Evolutionary conservation across 2,888 invertebrate species (phyloP).

Genomic region (Anaspis maculata): DNA sequence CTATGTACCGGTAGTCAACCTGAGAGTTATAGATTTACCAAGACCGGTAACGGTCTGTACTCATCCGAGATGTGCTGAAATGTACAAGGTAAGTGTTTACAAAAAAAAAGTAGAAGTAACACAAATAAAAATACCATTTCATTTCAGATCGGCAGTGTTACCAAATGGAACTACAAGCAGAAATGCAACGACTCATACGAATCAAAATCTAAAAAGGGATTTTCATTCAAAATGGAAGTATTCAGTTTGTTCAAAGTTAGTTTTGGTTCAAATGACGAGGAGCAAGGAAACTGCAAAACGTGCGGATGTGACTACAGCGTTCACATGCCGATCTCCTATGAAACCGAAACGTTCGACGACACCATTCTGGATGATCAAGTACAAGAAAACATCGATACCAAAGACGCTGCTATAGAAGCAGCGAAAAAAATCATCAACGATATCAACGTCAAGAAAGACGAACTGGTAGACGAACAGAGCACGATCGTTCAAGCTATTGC

Average conservation of each 20-base stretch:
- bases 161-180: conserved; percentile 29
- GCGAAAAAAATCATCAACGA: conserved; percentile 19
- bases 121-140: too few species aligned
- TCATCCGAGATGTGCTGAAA: conserved; percentile 22
- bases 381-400: conserved; percentile 20
- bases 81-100: too few species aligned
- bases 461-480: conserved; percentile 24
- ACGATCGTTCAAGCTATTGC: conserved; percentile 26
- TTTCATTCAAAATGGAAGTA: too few species aligned
- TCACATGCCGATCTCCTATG: conserved; percentile 35
- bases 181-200: conserved; percentile 34
- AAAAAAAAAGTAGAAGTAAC: too few species aligned
- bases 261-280: too few species aligned
- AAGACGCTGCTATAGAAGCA: conserved; percentile 19
- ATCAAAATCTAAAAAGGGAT: too few species aligned
- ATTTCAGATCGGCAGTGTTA: conserved; percentile 15
- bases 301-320: conserved; percentile 28
- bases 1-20: conserved; percentile 27
- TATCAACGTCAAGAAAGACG: conserved; percentile 16
- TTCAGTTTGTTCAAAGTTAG: too few species aligned
- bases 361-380: conserved; percentile 25
- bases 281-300: conserved; percentile 19
- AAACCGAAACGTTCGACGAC: conserved; percentile 24
- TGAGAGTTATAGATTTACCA: conserved; percentile 22
- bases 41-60: conserved; percentile 32